A percentile compares a stretch with the other conserved stretches of the same genome.
Evolutionary conservation across 2,113 vertebrate species (phyloP).

Genomic region (Phylloscopus whistleri): DNA sequence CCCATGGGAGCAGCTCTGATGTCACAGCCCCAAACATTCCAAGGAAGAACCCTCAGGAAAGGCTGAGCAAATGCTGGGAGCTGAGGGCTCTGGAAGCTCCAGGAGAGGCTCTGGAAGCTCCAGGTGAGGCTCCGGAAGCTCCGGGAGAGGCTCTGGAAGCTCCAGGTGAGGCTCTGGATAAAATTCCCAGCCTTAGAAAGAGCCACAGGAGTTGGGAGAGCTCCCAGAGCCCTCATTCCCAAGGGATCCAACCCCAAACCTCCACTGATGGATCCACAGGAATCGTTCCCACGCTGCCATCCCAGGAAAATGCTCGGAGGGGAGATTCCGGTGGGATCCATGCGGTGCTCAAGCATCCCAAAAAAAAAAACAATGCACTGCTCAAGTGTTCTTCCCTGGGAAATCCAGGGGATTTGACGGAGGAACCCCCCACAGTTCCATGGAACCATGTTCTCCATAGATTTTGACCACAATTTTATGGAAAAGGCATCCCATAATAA

Average conservation of each 20-base stretch:
- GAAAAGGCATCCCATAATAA: background rate
- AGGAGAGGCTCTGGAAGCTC: too few species aligned
- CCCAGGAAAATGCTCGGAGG: background rate
- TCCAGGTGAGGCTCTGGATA: accelerated
- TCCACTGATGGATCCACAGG: too few species aligned
- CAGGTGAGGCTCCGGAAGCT: accelerated
- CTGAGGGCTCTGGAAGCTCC: background rate
- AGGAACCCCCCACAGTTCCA: accelerated
- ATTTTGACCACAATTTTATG: background rate
- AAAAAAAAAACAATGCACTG: accelerated
- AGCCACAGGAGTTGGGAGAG: background rate
- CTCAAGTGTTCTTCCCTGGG: background rate
- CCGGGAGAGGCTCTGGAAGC: too few species aligned
- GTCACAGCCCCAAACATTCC: conserved; percentile 18
- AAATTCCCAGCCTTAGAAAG: background rate
- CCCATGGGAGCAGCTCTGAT: conserved; percentile 24
- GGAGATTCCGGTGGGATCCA: background rate
- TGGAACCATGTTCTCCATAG: accelerated
- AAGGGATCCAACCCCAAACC: accelerated
- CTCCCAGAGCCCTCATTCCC: background rate
- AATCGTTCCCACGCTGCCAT: accelerated
- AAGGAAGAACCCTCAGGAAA: background rate
- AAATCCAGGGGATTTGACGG: background rate
- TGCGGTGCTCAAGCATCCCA: accelerated
- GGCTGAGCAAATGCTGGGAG: background rate